Percentiles rank a stretch among this genome's conserved stretches.
Conservation (phyloP, 2,888 invertebrate genomes). For the Nomada hirtipes region DNA sequence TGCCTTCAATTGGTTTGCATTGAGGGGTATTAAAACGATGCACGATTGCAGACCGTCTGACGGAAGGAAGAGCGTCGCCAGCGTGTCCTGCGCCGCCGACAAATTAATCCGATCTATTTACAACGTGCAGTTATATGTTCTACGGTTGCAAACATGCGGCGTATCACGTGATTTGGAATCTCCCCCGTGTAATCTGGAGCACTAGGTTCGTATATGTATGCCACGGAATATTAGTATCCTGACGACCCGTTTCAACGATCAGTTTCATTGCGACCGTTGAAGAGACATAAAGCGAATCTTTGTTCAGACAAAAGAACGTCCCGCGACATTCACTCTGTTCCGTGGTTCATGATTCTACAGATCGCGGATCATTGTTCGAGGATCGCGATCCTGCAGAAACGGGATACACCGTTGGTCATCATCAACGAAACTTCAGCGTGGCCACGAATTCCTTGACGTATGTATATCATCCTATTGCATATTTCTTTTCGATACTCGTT, state of each 20-base stretch:
- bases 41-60: constrained; percentile 1
- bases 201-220: constrained; percentile 53
- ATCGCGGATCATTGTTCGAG: neutral
- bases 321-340: constrained; percentile 3
- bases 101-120: constrained; percentile 50
- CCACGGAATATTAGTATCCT: constrained; percentile 75
- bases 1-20: neutral
- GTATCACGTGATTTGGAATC: constrained; percentile 65
- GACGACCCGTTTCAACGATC: constrained; percentile 78
- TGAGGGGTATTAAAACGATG: neutral
- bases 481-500: neutral
- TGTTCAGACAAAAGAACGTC: constrained; percentile 8
- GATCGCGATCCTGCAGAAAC: neutral
- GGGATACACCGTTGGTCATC: neutral
- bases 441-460: neutral
- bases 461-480: neutral
- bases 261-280: constrained; percentile 79
- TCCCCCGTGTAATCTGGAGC: constrained; percentile 64
- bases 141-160: constrained; percentile 60
- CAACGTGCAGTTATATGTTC: constrained; percentile 29
- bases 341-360: neutral
- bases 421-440: neutral
- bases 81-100: neutral
- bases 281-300: constrained; percentile 66
- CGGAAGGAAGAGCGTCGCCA: constrained; percentile 4